phyloP scores from a whole-genome alignment of 2,797 vertebrate species.

The Muraenolepis orangiensis region DNA sequence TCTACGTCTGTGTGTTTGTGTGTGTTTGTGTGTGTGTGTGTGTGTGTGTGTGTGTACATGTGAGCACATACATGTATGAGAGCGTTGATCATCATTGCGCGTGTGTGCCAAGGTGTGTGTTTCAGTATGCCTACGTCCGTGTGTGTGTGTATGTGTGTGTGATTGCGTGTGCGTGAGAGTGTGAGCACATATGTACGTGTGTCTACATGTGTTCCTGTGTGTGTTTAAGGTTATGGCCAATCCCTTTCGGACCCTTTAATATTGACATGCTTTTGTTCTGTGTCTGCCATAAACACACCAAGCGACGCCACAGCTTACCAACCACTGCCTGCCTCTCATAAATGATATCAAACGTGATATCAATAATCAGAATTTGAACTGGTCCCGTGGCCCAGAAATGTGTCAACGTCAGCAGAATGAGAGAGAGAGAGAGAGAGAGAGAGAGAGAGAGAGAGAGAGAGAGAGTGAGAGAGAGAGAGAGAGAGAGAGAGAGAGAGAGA shows the following conservation, averaged over 20 bases:
- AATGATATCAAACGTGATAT: constrained; percentile 40
- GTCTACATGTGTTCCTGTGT: neutral
- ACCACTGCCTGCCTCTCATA: neutral
- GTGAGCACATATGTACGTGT: neutral
- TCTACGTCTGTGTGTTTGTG: neutral
- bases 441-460: constrained; percentile 21
- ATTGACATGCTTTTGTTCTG: constrained; percentile 15
- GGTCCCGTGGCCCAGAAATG: constrained; percentile 62
- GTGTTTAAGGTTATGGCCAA: neutral
- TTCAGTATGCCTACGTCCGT: too few relatives aligned
- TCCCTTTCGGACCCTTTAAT: constrained; percentile 19
- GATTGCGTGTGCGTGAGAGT: neutral
- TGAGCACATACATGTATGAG: too few relatives aligned
- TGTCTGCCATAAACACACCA: neutral
- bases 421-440: constrained; percentile 43
- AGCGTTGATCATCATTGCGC: too few relatives aligned
- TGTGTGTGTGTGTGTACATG: neutral
- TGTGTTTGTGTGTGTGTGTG: neutral
- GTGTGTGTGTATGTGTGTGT: neutral
- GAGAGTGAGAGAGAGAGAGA: too few relatives aligned
- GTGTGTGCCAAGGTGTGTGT: too few relatives aligned
- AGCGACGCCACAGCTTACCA: neutral
- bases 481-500: neutral
- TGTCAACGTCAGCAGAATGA: constrained; percentile 65
- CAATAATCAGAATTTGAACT: constrained; percentile 64